These are phyloP conservation scores for Philaethria dido DNA, from an alignment of 2,888 invertebrate species.

Conservation along the genomic window DNA sequence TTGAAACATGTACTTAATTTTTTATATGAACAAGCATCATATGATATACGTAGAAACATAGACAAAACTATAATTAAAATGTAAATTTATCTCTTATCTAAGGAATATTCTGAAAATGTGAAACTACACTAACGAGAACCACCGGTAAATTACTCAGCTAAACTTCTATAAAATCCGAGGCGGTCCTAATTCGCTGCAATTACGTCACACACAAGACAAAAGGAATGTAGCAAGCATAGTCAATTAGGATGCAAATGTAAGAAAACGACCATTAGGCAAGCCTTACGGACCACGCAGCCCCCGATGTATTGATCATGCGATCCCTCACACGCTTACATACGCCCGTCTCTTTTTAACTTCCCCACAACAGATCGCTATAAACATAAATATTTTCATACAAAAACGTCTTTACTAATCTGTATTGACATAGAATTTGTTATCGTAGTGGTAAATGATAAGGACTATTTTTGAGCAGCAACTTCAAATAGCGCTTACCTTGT, in stretches of 20 bases:
- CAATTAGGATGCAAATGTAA: constrained; percentile 83
- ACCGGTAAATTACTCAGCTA: constrained; percentile 36
- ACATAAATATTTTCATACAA: constrained; percentile 67
- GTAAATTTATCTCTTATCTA: constrained; percentile 1
- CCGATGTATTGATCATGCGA: constrained; percentile 78
- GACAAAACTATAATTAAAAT: neutral
- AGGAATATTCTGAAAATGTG: constrained; percentile 4
- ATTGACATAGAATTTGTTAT: constrained; percentile 45
- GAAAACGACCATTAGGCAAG: constrained; percentile 78
- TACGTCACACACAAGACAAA: constrained; percentile 70
- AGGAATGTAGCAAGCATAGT: constrained; percentile 63
- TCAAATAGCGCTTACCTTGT: constrained; percentile 44
- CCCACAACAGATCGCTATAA: constrained; percentile 82
- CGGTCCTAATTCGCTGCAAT: constrained; percentile 67
- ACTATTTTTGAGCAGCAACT: constrained; percentile 28
- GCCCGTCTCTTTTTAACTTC: constrained; percentile 81
- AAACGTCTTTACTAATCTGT: constrained; percentile 57
- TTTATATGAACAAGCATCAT: neutral
- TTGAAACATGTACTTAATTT: neutral
- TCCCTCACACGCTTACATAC: constrained; percentile 80
- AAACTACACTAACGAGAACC: constrained; percentile 31
- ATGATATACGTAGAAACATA: neutral
- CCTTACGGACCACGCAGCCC: constrained; percentile 58
- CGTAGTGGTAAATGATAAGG: neutral
- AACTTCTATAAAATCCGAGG: constrained; percentile 51